Evolutionary conservation across 2,113 vertebrate species (phyloP).

Genomic region (Poecile atricapillus): DNA sequence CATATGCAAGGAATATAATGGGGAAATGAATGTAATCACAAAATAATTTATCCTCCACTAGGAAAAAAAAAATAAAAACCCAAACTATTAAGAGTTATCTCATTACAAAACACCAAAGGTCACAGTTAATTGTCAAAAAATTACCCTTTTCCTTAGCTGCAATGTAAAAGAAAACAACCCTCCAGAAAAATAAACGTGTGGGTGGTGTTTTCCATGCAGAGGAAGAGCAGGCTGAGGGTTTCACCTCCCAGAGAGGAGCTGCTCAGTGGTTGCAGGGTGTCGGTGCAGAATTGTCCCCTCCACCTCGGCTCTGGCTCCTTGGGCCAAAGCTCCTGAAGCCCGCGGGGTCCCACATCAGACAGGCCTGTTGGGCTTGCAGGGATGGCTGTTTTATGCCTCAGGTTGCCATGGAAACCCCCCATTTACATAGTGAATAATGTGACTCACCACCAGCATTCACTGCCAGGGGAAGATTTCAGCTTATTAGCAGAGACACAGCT

Average conservation of each 20-base stretch:
- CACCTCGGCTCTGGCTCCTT: fast-evolving
- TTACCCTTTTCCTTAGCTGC: background rate
- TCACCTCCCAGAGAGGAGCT: fast-evolving
- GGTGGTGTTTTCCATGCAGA: background rate
- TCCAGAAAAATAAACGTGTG: background rate
- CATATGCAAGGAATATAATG: background rate
- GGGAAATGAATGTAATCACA: background rate
- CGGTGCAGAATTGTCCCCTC: background rate
- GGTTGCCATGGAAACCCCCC: constrained; percentile 6
- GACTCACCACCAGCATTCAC: background rate
- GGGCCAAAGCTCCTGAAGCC: background rate
- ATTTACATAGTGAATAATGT: background rate
- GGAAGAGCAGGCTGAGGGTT: background rate
- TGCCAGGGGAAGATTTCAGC: background rate
- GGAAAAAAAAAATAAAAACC: background rate
- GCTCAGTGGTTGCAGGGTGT: background rate
- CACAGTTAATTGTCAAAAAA: background rate
- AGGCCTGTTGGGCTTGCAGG: background rate
- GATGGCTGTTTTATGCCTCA: background rate
- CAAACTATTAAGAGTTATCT: background rate
- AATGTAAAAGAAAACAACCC: background rate
- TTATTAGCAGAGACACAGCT: background rate
- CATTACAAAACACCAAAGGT: background rate
- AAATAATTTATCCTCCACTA: background rate
- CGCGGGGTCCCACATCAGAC: background rate